Base-by-base conservation (phyloP, 1,140 invertebrate species). In the Homarus americanus region DNA sequence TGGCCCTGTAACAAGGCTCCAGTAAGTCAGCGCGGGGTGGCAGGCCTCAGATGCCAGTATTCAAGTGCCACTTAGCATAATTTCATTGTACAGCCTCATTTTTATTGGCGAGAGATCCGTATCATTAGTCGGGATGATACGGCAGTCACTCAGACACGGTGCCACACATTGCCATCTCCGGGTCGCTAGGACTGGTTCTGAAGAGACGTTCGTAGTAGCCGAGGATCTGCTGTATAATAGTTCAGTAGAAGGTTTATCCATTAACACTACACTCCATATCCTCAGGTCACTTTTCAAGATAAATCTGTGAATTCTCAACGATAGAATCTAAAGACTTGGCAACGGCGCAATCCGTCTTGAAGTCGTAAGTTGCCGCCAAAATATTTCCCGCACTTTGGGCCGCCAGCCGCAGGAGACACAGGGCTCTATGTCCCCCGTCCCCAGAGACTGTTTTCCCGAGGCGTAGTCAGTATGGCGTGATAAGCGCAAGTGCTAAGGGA, bases 401-500 rank as follows among this genome's bases (percentile, higher is more conserved):
- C 28, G 36, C 44, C 20, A 20, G 20, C 24, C 24, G 79, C 49
- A 4, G 1, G 41, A n/a, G 41, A 82, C n/a, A 20, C n/a, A 0
- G 12, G n/a, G 17, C 49, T n/a, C 20, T 53, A 58, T 10, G 40
- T 9, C 4, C 0, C 44, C 44, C 9, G 24, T 32, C 0, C 32
- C 7, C 2, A 82, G 28, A 34, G n/a, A n/a, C 44, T 53, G 17
- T 82, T 82, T 32, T 58, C 44, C 79, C 41, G 44, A 9, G 15
- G 5, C 41, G 2, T 44, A 2, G 24, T 1, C 24, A n/a, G n/a
- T 28, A 2, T 32, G n/a, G n/a, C 79, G 79, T 82, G 79, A 82
- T 82, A 82, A 82, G 79, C 44, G 44, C 79, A 82, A 82, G 79
- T 82, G 79, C 79, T 82, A 82, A 82, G 49, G 79, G 79, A 82